Evolutionary conservation across 2,888 invertebrate species (phyloP), one percentile per base, ranked within the genome.

Genomic region (Cataglyphis cursor): DNA sequence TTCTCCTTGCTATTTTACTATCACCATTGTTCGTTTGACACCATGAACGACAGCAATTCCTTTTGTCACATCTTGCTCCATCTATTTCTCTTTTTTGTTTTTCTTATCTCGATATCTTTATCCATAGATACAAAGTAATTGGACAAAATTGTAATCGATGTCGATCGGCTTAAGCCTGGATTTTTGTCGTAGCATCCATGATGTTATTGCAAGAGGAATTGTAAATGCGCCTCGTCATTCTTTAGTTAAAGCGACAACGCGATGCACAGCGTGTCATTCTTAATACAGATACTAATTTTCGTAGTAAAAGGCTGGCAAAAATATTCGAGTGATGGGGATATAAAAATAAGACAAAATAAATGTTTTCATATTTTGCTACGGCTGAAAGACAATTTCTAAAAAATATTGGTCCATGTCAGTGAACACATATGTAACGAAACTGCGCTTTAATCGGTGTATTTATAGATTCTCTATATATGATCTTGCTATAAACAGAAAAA

Each of bases 171-270:
- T 21, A 66, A 54, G n/a, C 82, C 9, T 59, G 57, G 72, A 83
- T 83, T 87, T 88, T 82, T 87, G 62, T 74, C 48, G 28, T 28
- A n/a, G 31, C 35, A 59, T 44, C 18, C 35, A 54, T 21, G 21
- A 15, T 12, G 44, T 38, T 54, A 59, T 83, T 81, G 68, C 82
- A 81, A 87, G 74, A 68, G 80, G 76, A 88, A 89, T 88, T 89
- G 83, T 72, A 82, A 87, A 87, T 78, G 78, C 68, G 68, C 48
- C 61, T 15, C 48, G 72, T 38, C 66, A 18, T n/a, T 48, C 48
- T 81, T 61, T 62, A 72, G 70, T 80, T 44, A 41, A 24, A 38
- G 31, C 31, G 59, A 51, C 66, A 76, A 12, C 44, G 65, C 18
- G 48, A 48, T 35, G 18, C 24, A 66, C 51, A 51, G 35, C n/a